Base-by-base conservation (phyloP, 2,888 invertebrate genomes). In the Maniola hyperantus region DNA sequence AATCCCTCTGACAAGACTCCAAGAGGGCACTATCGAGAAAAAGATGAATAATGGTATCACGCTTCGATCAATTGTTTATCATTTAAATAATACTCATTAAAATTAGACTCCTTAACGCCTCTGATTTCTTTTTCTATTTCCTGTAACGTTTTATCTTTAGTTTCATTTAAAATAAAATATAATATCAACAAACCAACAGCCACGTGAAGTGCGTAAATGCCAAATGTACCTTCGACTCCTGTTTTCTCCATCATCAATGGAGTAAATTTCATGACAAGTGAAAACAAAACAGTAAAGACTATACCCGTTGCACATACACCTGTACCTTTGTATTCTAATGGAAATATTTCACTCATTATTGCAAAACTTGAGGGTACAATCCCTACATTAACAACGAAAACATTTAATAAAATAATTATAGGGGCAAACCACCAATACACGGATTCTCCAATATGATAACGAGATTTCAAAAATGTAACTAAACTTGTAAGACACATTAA, bases 71-170 rank as follows among this genome's bases (percentile, higher is more conserved):
- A 13, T n/a, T 46, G 46, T n/a, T 59, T 59, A 11, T 33, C 58
- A 33, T 57, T 59, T 26, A 59, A 46, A 59, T 33, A 26, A 20
- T 58, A 46, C 1, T 58, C 18, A 58, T 33, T 34, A 53, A 53
- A 53, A 5, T 33, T 34, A n/a, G 53, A 5, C 5, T 53, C 13
- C 7, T 53, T 53, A 26, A 51, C 26, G 51, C 39, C 39, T 48
- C 15, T 55, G 6, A 84, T 72, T 60, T 79, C 77, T 71, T 79
- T 73, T 69, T 83, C 83, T 48, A 84, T 82, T 18, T 83, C 77
- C 63, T 80, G 79, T 39, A 84, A 69, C 0, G 79, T 77, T 65
- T 72, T 82, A 58, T 81, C 79, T 65, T 83, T 84, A 1, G 84
- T 84, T 71, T 84, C 84, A 13, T 80, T 80, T 26, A 84, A 42